Evolutionary conservation across 2,888 invertebrate species (phyloP).

Genomic region (Smittia sp.): DNA sequence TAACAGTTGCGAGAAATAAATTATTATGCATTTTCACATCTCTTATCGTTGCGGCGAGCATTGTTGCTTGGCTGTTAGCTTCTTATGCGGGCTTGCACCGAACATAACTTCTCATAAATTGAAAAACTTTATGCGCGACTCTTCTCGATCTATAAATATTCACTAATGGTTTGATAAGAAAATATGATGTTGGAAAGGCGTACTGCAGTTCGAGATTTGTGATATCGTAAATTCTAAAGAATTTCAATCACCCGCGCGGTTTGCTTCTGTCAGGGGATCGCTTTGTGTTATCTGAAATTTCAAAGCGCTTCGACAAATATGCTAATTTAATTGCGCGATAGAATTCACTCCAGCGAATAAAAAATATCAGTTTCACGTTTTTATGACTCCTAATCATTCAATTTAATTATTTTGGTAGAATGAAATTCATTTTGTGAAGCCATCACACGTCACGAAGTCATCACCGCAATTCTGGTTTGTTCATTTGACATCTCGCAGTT

Average conservation of each 20-base stretch:
- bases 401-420: constrained; percentile 28
- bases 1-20: neutral
- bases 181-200: constrained; percentile 8
- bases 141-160: constrained; percentile 34
- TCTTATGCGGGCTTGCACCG: neutral
- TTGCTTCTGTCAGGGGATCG: neutral
- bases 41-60: neutral
- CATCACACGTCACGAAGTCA: neutral
- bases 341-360: neutral
- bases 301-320: constrained; percentile 28
- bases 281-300: neutral
- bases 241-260: neutral
- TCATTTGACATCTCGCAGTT: constrained; percentile 14
- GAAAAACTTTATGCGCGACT: constrained; percentile 20
- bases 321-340: constrained; percentile 39
- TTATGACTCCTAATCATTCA: constrained; percentile 29
- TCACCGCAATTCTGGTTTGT: neutral
- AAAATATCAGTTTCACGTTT: constrained; percentile 18
- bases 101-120: constrained; percentile 38
- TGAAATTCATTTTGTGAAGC: neutral
- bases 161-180: constrained; percentile 41
- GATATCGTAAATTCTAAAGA: neutral
- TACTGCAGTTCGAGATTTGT: constrained; percentile 7
- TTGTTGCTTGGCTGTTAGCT: neutral
- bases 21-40: constrained; percentile 9